These are phyloP conservation scores for Corythornis vintsioides DNA, from an alignment of 2,113 vertebrate species.

Conservation along the genomic window DNA sequence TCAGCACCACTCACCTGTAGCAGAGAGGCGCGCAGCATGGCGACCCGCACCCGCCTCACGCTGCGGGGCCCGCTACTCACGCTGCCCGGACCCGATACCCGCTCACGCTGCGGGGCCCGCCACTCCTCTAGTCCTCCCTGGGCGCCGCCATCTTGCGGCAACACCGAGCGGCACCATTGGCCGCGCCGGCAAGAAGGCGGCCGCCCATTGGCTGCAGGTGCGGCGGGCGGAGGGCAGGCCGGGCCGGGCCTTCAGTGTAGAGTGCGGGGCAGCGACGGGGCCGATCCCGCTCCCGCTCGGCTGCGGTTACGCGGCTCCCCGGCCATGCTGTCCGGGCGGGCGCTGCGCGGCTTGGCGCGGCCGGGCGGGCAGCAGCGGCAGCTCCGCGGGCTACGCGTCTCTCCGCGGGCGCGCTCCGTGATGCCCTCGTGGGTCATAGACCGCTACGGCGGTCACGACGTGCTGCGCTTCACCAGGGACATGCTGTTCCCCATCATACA, in stretches of 20 bases:
- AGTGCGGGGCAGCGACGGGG: fast-evolving
- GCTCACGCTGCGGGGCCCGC: fast-evolving
- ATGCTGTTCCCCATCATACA: constrained; percentile 84
- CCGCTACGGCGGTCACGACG: constrained; percentile 87
- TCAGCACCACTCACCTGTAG: constrained; percentile 78
- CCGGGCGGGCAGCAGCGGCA: not conserved
- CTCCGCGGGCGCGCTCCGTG: constrained; percentile 35
- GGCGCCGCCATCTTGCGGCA: constrained; percentile 74
- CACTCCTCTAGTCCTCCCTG: not conserved
- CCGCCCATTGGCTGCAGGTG: constrained; percentile 71
- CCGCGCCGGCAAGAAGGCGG: not conserved
- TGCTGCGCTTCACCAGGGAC: constrained; percentile 84
- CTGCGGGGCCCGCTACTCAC: fast-evolving
- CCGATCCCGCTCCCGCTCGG: fast-evolving
- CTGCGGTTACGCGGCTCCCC: no score
- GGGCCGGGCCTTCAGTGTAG: not conserved
- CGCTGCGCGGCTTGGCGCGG: not conserved
- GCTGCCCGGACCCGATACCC: fast-evolving
- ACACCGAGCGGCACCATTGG: constrained; percentile 78
- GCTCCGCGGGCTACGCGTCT: not conserved
- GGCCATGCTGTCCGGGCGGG: not conserved
- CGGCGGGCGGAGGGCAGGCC: no score
- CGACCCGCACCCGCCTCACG: not conserved
- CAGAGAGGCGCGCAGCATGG: constrained; percentile 84
- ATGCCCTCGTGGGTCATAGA: constrained; percentile 98